Conservation (phyloP, 2,113 vertebrate species). For the Odocoileus hemionus region DNA sequence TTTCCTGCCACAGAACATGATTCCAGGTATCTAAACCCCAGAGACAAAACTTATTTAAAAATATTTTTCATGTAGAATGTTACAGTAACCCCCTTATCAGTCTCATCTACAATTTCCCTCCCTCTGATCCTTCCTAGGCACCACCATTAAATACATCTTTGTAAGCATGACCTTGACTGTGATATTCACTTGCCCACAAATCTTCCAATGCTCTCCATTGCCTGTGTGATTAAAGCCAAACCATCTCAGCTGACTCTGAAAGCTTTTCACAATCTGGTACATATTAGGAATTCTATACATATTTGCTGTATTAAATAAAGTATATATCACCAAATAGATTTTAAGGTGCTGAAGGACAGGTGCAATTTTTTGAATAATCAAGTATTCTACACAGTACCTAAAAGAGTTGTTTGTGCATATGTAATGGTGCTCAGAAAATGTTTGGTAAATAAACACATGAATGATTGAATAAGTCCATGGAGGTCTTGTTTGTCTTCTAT, state of each 20-base stretch:
- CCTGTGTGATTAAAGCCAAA: not conserved
- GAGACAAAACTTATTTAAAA: not conserved
- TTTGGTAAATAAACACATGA: not conserved
- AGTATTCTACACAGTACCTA: not conserved
- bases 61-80: not conserved
- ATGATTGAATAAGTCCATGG: not conserved
- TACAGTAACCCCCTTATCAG: not conserved
- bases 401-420: not conserved
- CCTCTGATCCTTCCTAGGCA: not conserved
- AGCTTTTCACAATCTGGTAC: not conserved
- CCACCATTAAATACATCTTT: not conserved
- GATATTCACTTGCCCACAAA: not conserved
- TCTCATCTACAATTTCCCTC: not conserved
- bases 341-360: not conserved
- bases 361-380: not conserved
- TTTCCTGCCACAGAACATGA: constrained; percentile 66
- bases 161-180: not conserved
- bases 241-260: not conserved
- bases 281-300: not conserved
- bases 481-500: not conserved
- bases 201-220: not conserved
- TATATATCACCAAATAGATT: not conserved
- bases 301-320: not conserved
- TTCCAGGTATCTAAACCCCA: constrained; percentile 67
- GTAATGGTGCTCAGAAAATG: not conserved